These are phyloP conservation scores for Ashinkailepas kermadecensis DNA, from an alignment of 2,888 invertebrate species.

Conservation along the genomic window DNA sequence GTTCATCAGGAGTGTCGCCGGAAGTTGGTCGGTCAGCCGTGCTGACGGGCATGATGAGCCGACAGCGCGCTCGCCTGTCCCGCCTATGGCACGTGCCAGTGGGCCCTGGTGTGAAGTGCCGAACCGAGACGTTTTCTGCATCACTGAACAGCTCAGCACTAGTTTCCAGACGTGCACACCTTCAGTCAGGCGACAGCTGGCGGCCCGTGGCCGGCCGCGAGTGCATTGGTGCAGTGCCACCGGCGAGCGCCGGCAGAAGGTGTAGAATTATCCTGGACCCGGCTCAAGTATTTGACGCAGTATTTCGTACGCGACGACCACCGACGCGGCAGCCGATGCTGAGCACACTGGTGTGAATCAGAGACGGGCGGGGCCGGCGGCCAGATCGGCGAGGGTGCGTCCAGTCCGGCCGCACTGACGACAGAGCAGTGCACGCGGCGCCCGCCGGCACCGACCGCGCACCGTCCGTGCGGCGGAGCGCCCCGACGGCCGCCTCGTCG, in stretches of 20 bases:
- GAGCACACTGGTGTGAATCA: background rate
- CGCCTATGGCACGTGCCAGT: no score
- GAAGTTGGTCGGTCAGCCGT: no score
- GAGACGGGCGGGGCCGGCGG: background rate
- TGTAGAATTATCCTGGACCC: background rate
- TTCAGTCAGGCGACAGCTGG: background rate
- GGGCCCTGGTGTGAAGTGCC: no score
- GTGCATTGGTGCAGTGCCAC: background rate
- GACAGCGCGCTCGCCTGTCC: no score
- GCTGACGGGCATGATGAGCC: no score
- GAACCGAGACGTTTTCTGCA: background rate
- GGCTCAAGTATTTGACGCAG: conserved; percentile 18
- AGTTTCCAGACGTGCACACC: background rate
- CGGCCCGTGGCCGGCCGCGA: background rate
- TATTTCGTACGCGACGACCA: background rate
- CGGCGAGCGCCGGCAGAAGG: background rate
- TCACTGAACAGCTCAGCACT: background rate
- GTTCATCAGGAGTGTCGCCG: no score
- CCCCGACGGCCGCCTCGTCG: no score
- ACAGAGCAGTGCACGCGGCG: no score
- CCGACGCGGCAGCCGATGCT: background rate
- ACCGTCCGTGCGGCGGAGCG: no score
- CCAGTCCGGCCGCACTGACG: no score
- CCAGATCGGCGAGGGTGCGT: no score
- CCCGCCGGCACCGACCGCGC: no score